Evolutionary conservation across 2,888 invertebrate species (phyloP).

Genomic region (Oasisia sp.): DNA sequence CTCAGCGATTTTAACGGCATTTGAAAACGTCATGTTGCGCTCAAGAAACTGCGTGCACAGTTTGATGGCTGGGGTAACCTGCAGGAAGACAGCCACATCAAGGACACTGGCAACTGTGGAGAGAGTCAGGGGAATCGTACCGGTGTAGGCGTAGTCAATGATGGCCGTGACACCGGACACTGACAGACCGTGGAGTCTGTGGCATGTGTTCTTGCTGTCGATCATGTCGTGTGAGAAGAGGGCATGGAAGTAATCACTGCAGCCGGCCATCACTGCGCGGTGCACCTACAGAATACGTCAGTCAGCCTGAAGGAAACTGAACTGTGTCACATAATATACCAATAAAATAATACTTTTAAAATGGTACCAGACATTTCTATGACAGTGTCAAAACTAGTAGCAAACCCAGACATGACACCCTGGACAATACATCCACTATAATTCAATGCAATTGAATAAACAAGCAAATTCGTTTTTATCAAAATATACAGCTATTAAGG

Average conservation of each 20-base stretch:
- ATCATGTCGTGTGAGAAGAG: slow-evolving; percentile 38
- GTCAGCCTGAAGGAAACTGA: too few relatives aligned
- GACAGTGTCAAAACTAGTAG: too few relatives aligned
- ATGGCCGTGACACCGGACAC: slow-evolving; percentile 29
- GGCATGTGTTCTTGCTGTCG: slow-evolving; percentile 26
- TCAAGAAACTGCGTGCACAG: slow-evolving; percentile 30
- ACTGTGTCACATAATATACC: not conserved
- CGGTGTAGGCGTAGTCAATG: slow-evolving; percentile 38
- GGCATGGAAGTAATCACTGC: slow-evolving; percentile 40
- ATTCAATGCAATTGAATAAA: too few relatives aligned
- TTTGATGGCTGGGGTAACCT: slow-evolving; percentile 35
- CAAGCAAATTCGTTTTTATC: too few relatives aligned
- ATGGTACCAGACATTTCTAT: too few relatives aligned
- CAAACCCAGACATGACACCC: too few relatives aligned
- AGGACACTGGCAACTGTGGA: slow-evolving; percentile 30
- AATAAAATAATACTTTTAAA: not conserved
- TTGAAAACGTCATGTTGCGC: slow-evolving; percentile 36
- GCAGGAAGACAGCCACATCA: slow-evolving; percentile 37
- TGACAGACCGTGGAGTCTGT: slow-evolving; percentile 28
- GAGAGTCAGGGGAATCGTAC: slow-evolving; percentile 29
- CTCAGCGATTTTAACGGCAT: slow-evolving; percentile 30
- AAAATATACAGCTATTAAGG: too few relatives aligned
- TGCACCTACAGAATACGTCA: slow-evolving; percentile 32
- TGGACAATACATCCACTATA: too few relatives aligned
- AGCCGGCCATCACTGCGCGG: slow-evolving; percentile 34